Base-by-base conservation (phyloP, 2,797 vertebrate species). In the Coccyzus lansbergi region DNA sequence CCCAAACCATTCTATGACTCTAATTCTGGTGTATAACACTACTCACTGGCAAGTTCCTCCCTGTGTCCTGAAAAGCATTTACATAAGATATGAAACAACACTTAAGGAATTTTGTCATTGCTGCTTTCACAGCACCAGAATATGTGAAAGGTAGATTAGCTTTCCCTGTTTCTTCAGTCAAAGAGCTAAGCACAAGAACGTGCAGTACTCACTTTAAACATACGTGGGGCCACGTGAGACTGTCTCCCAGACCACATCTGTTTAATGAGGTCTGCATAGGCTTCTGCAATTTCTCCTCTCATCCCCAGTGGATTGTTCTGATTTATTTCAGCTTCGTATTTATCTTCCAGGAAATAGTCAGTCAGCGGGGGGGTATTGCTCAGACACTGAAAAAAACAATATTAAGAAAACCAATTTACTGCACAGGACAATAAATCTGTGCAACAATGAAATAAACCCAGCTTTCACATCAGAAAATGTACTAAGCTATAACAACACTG, bases 191-290 rank as follows among this genome's bases (percentile, higher is more conserved):
- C 62, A 44, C 40, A 65, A 65, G 67, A 33, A 88, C 12, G 19
- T 2, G 8, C 55, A 74, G 49, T 46, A 93, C 97, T 97, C 97
- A 99, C 99, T 97, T 99, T 99, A 97, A 99, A 99, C 96, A 98
- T 98, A 14, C 99, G 98, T 26, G 99, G 99, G 53, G 98, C 99
- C 91, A 99, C 99, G 0, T 99, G 98, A 86, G 98, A 98, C 90
- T 98, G 98, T 67, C 98, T 98, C 93, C 99, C 99, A 83, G 99
- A 98, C 99, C 99, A 99, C 97, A 99, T 99, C 97, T 99, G 99
- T 95, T 99, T 99, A 65, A 99, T 98, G 77, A 99, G 98, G 60
- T 99, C 99, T 28, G 99, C 99, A 9, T 99, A 99, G 83, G 99
- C 98, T 97, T 99, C 99, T 3, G 99, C 99, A 8, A 99, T 99